Conservation (phyloP, 2,888 invertebrate genomes). For the Magallana nippona region DNA sequence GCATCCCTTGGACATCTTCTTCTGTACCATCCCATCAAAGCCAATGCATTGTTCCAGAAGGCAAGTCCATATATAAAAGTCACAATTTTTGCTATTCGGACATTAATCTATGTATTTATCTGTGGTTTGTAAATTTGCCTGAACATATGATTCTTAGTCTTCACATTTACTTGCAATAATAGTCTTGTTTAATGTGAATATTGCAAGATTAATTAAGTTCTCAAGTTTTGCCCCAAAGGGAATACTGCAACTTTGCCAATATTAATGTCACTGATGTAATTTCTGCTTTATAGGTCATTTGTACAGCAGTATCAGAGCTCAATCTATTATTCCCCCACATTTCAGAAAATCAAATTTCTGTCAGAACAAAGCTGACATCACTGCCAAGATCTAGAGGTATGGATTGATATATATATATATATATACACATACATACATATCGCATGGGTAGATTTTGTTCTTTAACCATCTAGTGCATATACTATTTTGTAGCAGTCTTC, state of each 20-base stretch:
- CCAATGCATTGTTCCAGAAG: constrained; percentile 60
- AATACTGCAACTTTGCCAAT: too few relatives aligned
- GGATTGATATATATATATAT: too few relatives aligned
- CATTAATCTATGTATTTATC: background rate
- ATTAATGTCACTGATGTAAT: background rate
- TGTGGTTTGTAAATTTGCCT: too few relatives aligned
- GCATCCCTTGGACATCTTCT: constrained; percentile 60
- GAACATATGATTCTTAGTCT: too few relatives aligned
- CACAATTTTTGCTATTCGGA: background rate
- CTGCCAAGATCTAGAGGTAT: constrained; percentile 52
- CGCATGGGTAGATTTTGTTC: too few relatives aligned
- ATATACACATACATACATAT: too few relatives aligned
- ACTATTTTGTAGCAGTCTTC: too few relatives aligned
- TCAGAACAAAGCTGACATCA: constrained; percentile 57
- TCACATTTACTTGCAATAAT: too few relatives aligned
- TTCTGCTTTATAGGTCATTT: constrained; percentile 55
- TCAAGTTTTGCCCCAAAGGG: too few relatives aligned
- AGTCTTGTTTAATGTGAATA: too few relatives aligned
- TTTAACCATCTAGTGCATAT: too few relatives aligned
- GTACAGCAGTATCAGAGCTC: constrained; percentile 54
- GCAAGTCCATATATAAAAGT: constrained; percentile 42
- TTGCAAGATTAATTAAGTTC: too few relatives aligned
- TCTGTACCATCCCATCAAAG: constrained; percentile 52
- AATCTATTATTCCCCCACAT: constrained; percentile 54
- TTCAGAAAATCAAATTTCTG: constrained; percentile 60